phyloP scores from a whole-genome alignment of 1,140 invertebrate genomes.

The Araneus ventricosus region DNA sequence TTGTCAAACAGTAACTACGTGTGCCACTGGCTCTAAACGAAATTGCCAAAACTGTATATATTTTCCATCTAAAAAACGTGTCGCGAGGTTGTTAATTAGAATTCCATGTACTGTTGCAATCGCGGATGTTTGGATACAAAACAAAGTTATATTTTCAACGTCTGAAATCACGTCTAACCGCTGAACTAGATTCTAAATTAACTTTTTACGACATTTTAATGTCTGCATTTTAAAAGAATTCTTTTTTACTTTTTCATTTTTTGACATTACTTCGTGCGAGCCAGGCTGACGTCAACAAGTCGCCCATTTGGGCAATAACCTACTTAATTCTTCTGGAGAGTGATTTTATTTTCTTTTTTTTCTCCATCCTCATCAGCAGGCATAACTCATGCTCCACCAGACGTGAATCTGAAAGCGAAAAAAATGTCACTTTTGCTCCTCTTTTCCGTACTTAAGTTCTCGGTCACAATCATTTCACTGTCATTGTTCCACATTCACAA shows the following conservation, averaged over 20 bases:
- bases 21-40: too few relatives aligned
- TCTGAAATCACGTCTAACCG: neutral
- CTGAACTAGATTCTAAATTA: constrained; percentile 15
- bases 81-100: neutral
- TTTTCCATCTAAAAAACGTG: too few relatives aligned
- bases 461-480: constrained; percentile 7
- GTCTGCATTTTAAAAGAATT: neutral
- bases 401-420: constrained; percentile 14
- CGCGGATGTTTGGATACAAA: neutral
- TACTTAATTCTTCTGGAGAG: constrained; percentile 9
- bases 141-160: neutral
- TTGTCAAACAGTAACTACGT: too few relatives aligned
- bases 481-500: constrained; percentile 4
- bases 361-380: neutral
- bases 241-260: neutral
- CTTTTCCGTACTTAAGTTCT: constrained; percentile 12
- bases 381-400: constrained; percentile 5
- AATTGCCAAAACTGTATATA: too few relatives aligned
- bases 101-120: neutral
- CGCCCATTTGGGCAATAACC: constrained; percentile 1
- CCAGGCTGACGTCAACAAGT: neutral
- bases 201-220: neutral
- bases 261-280: neutral
- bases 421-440: neutral
- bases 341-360: neutral